Evolutionary conservation across 1,140 invertebrate species (phyloP), one percentile per base, ranked within the genome.

Genomic region (Drosophila lini): DNA sequence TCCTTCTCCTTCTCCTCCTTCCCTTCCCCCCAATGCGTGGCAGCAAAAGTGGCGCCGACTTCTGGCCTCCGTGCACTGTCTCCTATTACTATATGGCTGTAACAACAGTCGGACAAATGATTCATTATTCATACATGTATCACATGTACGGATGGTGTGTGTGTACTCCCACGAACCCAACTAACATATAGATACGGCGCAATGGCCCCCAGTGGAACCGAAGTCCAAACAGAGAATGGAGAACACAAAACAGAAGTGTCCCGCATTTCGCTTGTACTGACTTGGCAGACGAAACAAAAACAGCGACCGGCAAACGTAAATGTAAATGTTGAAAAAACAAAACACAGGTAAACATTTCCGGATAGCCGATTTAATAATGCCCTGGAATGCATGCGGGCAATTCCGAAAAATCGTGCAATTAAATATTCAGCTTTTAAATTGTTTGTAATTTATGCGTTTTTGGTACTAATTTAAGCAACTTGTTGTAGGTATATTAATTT

Each of bases 71-170:
- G 67, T 86, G 77, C 71, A 78, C 34, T 69, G 77, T 77, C 83
- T 86, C 60, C 58, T 67, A 70, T 80, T 82, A 73, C 81, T 42
- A 52, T 55, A 50, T 50, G 75, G 40, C 40, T 52, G 41, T 44
- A 42, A 19, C 28, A 56, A 80, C 60, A 74, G 64, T 58, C 80
- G 65, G 76, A 74, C 84, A 88, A 88, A 88, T 88, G 84, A 88
- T 88, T 83, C 80, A 88, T 88, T 88, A 88, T 88, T 89, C 83
- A 88, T 88, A 88, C 45, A 77, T 48, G 40, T 55, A 76, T 38
- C 47, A 52, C 53, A 67, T 36, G 58, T 36, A 68, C 16, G 16
- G 7, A 22, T 19, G 10, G 10, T 32, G 48, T 53, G 48, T 53
- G 45, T n/a, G 45, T 19, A 38, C 19, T 41, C 22, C 47, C 34